Conservation (phyloP, 2,113 vertebrate species). For the Eupsittula cactorum region DNA sequence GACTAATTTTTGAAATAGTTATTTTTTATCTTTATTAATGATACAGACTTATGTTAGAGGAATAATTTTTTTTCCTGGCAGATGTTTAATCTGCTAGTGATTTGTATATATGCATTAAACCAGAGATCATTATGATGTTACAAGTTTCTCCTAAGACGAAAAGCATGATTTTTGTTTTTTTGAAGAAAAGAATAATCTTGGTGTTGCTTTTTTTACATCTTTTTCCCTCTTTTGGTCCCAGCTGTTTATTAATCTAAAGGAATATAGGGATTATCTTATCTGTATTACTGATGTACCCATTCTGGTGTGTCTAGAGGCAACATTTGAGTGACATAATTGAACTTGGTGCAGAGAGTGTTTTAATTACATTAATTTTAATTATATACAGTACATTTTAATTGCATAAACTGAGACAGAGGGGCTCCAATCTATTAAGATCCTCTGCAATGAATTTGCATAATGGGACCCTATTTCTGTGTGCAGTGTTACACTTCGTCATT, state of each 20-base stretch:
- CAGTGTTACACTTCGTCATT: conserved; percentile 33
- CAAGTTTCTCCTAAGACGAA: not conserved
- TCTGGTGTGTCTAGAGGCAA: conserved; percentile 29
- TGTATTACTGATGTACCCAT: not conserved
- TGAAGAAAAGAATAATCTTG: not conserved
- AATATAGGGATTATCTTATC: not conserved
- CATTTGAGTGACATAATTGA: conserved; percentile 58
- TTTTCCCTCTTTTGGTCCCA: not conserved
- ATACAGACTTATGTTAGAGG: not conserved
- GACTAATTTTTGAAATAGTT: not conserved
- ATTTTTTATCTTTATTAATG: not conserved
- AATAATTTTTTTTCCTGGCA: not conserved
- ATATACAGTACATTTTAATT: conserved; percentile 68
- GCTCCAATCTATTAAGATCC: conserved; percentile 37
- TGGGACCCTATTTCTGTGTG: conserved; percentile 32
- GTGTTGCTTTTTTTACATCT: not conserved
- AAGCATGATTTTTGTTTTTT: not conserved
- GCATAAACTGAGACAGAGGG: conserved; percentile 42
- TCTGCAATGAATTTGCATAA: conserved; percentile 30
- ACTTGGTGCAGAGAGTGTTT: conserved; percentile 35
- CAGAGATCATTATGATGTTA: not conserved
- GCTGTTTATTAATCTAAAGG: not conserved
- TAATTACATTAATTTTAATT: conserved; percentile 75
- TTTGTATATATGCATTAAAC: not conserved
- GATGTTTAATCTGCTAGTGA: not conserved